Conservation (phyloP, 2,888 invertebrate genomes). For the Epistrophe grossulariae region DNA sequence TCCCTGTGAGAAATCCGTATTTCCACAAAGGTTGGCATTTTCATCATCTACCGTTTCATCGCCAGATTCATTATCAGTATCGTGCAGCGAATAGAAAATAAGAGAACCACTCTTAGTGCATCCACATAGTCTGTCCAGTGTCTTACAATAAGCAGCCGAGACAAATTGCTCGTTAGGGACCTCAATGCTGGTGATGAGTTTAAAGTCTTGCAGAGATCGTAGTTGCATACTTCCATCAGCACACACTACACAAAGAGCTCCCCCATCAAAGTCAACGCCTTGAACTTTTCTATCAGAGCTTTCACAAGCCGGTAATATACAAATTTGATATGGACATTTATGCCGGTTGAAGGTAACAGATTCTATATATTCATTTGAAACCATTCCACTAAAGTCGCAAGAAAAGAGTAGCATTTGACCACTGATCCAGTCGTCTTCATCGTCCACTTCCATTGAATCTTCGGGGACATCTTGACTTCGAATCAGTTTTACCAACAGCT, state of each 20-base stretch:
- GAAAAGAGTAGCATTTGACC: slow-evolving; percentile 81
- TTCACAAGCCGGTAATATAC: slow-evolving; percentile 87
- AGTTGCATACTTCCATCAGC: slow-evolving; percentile 90
- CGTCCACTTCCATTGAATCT: slow-evolving; percentile 67
- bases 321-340: slow-evolving; percentile 89
- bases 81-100: slow-evolving; percentile 92
- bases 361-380: slow-evolving; percentile 82
- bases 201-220: slow-evolving; percentile 89
- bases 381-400: slow-evolving; percentile 78
- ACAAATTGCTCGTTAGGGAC: slow-evolving; percentile 90
- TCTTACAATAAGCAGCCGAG: slow-evolving; percentile 93
- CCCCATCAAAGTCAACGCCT: slow-evolving; percentile 82
- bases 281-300: slow-evolving; percentile 81
- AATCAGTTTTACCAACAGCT: slow-evolving; percentile 86
- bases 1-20: slow-evolving; percentile 58
- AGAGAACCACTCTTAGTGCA: slow-evolving; percentile 92
- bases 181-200: slow-evolving; percentile 88
- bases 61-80: slow-evolving; percentile 88
- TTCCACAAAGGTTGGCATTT: slow-evolving; percentile 77
- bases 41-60: slow-evolving; percentile 89
- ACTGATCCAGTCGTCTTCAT: slow-evolving; percentile 78
- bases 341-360: slow-evolving; percentile 86
- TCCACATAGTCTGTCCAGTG: slow-evolving; percentile 93
- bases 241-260: slow-evolving; percentile 90
- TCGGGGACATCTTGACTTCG: slow-evolving; percentile 76